Evolutionary conservation across 2,888 invertebrate species (phyloP).

Genomic region (Andrena dorsata): DNA sequence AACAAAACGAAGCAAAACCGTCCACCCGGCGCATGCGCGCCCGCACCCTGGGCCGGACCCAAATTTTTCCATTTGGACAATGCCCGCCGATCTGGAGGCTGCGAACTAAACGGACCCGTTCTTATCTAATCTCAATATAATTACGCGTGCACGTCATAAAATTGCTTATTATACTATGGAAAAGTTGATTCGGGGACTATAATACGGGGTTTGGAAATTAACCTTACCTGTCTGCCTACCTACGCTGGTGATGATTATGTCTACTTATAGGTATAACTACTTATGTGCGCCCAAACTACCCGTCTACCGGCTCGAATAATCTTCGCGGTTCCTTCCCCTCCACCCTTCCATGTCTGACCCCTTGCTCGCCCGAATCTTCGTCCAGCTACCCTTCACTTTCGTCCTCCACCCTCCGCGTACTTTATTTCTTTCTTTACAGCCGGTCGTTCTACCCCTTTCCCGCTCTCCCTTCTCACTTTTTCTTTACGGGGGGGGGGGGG

Average conservation of each 20-base stretch:
- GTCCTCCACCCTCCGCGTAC: slow-evolving; percentile 26
- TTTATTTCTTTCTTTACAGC: slow-evolving; percentile 2
- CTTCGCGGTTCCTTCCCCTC: slow-evolving; percentile 70
- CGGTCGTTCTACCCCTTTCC: not conserved
- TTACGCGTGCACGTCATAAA: slow-evolving; percentile 81
- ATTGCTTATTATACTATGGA: slow-evolving; percentile 84
- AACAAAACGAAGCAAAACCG: no score
- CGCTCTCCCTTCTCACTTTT: not conserved
- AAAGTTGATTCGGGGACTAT: slow-evolving; percentile 83
- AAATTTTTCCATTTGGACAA: slow-evolving; percentile 40
- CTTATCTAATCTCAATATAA: slow-evolving; percentile 80
- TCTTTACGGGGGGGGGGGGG: slow-evolving; percentile 35
- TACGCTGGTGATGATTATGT: slow-evolving; percentile 81
- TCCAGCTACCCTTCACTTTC: slow-evolving; percentile 39
- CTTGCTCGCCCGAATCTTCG: slow-evolving; percentile 15
- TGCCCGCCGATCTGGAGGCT: slow-evolving; percentile 28
- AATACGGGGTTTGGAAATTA: slow-evolving; percentile 83
- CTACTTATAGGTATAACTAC: slow-evolving; percentile 79
- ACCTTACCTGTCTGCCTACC: slow-evolving; percentile 82
- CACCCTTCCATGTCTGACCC: not conserved
- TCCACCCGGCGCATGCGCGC: not conserved
- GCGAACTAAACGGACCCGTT: slow-evolving; percentile 60
- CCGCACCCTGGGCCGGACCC: not conserved
- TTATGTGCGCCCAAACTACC: slow-evolving; percentile 77
- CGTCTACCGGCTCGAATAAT: slow-evolving; percentile 80